Evolutionary conservation across 2,888 invertebrate genomes (phyloP).

Genomic region (Melanotus villosus): DNA sequence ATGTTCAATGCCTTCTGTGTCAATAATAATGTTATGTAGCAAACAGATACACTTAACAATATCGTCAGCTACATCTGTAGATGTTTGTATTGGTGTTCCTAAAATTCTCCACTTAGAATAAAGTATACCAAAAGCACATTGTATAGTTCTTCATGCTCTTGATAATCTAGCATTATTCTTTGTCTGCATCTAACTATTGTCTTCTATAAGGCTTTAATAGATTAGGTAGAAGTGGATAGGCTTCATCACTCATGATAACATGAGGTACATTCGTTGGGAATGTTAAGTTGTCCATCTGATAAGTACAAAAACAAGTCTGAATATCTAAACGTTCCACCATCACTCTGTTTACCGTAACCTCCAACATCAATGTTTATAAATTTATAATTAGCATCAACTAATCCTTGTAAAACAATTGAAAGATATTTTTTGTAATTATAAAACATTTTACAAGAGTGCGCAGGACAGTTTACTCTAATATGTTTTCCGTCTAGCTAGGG

Average conservation of each 20-base stretch:
- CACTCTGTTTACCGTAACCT: constrained; percentile 1
- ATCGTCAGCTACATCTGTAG: background rate
- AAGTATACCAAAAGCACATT: background rate
- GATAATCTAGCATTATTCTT: constrained; percentile 40
- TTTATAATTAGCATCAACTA: background rate
- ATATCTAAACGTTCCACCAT: background rate
- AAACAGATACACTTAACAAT: background rate
- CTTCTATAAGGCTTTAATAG: background rate
- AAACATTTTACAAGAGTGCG: constrained; percentile 1
- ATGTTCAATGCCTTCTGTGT: too few species aligned
- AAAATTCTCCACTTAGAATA: background rate
- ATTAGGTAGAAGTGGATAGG: background rate
- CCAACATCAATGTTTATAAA: constrained; percentile 7
- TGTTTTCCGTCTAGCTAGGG: constrained; percentile 17
- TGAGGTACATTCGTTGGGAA: background rate
- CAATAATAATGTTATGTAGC: background rate
- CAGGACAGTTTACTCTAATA: background rate
- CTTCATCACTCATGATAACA: background rate
- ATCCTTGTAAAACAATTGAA: background rate
- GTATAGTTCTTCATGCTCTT: constrained; percentile 6
- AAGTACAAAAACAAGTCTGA: too few species aligned
- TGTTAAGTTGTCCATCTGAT: too few species aligned
- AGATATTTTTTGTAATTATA: constrained; percentile 2
- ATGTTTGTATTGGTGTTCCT: background rate
- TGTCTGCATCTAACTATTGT: constrained; percentile 28